These are phyloP conservation scores for Schizaphis graminum DNA, from an alignment of 2,888 invertebrate genomes.

Conservation along the genomic window DNA sequence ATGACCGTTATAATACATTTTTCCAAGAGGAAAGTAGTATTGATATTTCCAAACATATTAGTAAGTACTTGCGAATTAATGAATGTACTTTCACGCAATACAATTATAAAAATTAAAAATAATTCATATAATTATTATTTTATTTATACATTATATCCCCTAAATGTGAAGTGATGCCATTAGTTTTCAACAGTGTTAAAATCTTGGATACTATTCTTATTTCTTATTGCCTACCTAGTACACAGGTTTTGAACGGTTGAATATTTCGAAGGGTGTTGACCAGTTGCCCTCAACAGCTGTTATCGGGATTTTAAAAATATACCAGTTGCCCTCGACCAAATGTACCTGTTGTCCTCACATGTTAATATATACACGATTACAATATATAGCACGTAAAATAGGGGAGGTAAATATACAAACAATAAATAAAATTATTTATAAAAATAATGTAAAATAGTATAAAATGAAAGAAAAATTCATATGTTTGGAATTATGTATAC, in stretches of 20 bases:
- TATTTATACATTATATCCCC: not conserved
- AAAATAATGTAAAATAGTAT: no score
- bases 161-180: not conserved
- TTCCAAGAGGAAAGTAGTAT: not conserved
- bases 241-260: not conserved
- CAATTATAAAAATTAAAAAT: not conserved
- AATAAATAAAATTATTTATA: no score
- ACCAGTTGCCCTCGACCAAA: no score
- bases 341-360: no score
- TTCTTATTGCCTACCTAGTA: not conserved
- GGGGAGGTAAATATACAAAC: no score
- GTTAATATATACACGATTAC: no score
- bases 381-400: no score
- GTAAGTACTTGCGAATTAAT: not conserved
- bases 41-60: not conserved
- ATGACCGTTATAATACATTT: not conserved
- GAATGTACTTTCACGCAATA: not conserved
- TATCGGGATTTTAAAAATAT: no score
- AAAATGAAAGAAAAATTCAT: no score
- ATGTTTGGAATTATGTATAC: no score
- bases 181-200: not conserved
- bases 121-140: not conserved
- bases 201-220: not conserved
- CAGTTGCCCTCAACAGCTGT: no score
- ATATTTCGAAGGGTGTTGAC: no score